Evolutionary conservation across 2,888 invertebrate species (phyloP).

Genomic region (Netelia melanura): DNA sequence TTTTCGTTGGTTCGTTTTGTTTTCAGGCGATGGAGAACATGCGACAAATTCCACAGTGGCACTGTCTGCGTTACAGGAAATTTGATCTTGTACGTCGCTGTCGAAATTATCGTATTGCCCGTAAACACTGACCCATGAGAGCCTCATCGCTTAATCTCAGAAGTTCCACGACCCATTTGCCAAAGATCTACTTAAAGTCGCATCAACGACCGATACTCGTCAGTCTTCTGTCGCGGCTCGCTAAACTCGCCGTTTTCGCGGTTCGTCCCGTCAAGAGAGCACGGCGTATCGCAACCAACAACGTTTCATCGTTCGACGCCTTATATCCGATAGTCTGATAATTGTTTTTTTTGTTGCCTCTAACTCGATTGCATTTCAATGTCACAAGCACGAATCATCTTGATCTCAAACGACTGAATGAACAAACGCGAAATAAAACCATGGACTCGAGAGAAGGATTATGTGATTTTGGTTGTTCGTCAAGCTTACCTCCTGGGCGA

Average conservation of each 20-base stretch:
- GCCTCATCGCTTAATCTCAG: slow-evolving; percentile 48
- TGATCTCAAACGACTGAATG: slow-evolving; percentile 65
- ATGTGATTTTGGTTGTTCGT: neutral
- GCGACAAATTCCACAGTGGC: slow-evolving; percentile 93
- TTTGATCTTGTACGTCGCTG: slow-evolving; percentile 92
- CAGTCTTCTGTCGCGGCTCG: slow-evolving; percentile 57
- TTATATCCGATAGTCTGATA: neutral
- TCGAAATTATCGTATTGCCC: slow-evolving; percentile 89
- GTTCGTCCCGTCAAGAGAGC: slow-evolving; percentile 49
- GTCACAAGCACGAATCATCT: slow-evolving; percentile 21
- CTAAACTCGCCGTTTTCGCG: slow-evolving; percentile 47
- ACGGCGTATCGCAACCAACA: neutral
- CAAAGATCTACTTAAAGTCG: slow-evolving; percentile 71
- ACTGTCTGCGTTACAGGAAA: slow-evolving; percentile 92
- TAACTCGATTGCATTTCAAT: slow-evolving; percentile 15
- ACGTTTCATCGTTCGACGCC: neutral
- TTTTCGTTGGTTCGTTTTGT: slow-evolving; percentile 58
- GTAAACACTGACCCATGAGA: slow-evolving; percentile 85
- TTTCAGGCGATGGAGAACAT: slow-evolving; percentile 90
- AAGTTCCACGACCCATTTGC: slow-evolving; percentile 61
- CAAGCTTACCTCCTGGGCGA: slow-evolving; percentile 85
- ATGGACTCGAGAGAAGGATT: slow-evolving; percentile 37
- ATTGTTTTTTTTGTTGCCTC: neutral
- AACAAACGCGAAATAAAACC: slow-evolving; percentile 49
- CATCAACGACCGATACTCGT: slow-evolving; percentile 55